phyloP scores from a whole-genome alignment of 2,888 invertebrate genomes.

The Caenorhabditis doughertyi region DNA sequence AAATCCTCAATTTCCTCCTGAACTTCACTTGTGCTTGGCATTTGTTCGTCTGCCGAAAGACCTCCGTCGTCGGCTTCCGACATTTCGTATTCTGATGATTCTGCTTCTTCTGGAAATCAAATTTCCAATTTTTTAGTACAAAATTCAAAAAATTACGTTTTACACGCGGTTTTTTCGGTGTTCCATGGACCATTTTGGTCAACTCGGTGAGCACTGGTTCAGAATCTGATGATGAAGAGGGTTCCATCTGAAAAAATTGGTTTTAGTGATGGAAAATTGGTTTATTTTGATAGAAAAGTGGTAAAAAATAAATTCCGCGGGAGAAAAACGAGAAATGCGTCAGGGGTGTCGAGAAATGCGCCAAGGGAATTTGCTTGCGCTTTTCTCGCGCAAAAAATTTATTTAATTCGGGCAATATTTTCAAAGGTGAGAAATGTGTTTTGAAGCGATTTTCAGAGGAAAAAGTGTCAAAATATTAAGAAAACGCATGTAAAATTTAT shows the following conservation, averaged over 20 bases:
- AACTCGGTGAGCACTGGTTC: neutral
- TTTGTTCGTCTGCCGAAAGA: neutral
- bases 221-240: neutral
- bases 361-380: neutral
- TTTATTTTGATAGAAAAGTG: neutral
- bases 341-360: neutral
- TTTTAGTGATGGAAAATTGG: neutral
- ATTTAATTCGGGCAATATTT: too few species aligned
- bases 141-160: neutral
- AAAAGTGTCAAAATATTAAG: too few species aligned
- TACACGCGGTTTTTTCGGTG: neutral
- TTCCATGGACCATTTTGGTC: neutral
- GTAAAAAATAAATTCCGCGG: neutral
- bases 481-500: too few species aligned
- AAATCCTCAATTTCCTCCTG: neutral
- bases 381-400: slow-evolving; percentile 1
- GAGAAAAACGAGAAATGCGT: slow-evolving; percentile 11
- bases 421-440: neutral
- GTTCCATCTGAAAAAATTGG: slow-evolving; percentile 1
- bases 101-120: slow-evolving; percentile 12
- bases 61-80: slow-evolving; percentile 9
- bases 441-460: neutral
- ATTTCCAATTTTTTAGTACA: neutral
- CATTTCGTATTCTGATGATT: slow-evolving; percentile 18
- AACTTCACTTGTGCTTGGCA: slow-evolving; percentile 7